These are phyloP conservation scores for Pedionomus torquatus DNA, from an alignment of 2,113 vertebrate species.

Conservation along the genomic window DNA sequence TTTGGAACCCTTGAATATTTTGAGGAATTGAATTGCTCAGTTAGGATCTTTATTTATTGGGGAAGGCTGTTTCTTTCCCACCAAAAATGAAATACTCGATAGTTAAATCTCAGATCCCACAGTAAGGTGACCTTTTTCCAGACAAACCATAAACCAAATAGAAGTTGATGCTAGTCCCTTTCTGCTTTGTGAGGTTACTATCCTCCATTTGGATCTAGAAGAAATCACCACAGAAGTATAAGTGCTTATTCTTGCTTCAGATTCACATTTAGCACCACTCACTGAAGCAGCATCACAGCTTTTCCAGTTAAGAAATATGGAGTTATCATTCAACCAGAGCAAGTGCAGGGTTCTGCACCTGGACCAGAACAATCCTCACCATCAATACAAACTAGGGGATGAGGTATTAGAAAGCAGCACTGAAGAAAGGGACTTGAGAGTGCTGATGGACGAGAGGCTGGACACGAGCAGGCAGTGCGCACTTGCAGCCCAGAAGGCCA, in stretches of 20 bases:
- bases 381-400: no score
- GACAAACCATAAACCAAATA: neutral
- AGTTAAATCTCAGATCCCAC: neutral
- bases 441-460: no score
- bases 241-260: neutral
- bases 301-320: neutral
- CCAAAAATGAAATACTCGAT: neutral
- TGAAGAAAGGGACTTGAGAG: no score
- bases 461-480: no score
- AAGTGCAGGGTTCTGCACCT: no score
- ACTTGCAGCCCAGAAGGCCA: no score
- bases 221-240: neutral
- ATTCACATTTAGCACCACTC: neutral
- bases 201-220: neutral
- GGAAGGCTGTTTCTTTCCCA: conserved; percentile 4
- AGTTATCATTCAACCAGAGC: no score
- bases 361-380: no score
- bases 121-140: neutral
- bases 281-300: neutral
- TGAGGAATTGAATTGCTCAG: neutral
- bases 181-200: neutral
- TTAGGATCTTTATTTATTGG: neutral
- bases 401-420: no score
- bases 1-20: neutral
- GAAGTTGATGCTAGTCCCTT: neutral